Evolutionary conservation across 2,113 vertebrate genomes (phyloP), one percentile per base, ranked within the genome.

Genomic region (Pitta sordida): DNA sequence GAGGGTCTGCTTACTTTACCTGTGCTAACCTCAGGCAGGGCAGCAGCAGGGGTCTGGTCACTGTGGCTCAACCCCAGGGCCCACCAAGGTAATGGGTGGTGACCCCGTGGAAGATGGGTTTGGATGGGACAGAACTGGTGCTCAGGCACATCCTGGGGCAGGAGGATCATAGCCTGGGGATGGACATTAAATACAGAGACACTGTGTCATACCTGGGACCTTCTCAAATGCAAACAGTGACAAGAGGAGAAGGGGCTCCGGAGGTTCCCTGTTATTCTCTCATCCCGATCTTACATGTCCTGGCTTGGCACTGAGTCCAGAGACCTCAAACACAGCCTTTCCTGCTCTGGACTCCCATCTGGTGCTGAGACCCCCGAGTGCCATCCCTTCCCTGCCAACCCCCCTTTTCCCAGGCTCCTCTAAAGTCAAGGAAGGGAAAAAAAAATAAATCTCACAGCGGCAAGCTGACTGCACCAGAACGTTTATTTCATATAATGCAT

Each of bases 401-500:
- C 74, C 39, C 29, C 37, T 83, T 82, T 64, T 23, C 19, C 60
- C 44, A 39, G 62, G 56, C 48, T 56, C 48, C 30, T 92, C 63
- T 71, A 65, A 75, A 44, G 1, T 6, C 62, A 20, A 46, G 51
- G 44, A 44, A 85, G 49, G 19, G 62, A 63, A 69, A 74, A 77
- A 15, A 3, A 70, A 88, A 83, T 34, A 71, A 89, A 75, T 43
- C 43, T 15, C 43, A 43, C 84, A 5, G 46, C 88, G 94, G 93
- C 69, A 55, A 90, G 83, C 60, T 7, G 23, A 67, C 90, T 95
- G 75, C 86, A 70, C 73, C 92, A 88, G 94, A 69, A 94, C 92
- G 85, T 95, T 96, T 68, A 90, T 97, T 94, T 96, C 92, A 88
- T 79, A 87, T 68, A 86, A 97, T 91, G 96, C 96, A 92, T 80